Conservation (phyloP, 2,113 vertebrate genomes). For the Pterophyllum scalare region DNA sequence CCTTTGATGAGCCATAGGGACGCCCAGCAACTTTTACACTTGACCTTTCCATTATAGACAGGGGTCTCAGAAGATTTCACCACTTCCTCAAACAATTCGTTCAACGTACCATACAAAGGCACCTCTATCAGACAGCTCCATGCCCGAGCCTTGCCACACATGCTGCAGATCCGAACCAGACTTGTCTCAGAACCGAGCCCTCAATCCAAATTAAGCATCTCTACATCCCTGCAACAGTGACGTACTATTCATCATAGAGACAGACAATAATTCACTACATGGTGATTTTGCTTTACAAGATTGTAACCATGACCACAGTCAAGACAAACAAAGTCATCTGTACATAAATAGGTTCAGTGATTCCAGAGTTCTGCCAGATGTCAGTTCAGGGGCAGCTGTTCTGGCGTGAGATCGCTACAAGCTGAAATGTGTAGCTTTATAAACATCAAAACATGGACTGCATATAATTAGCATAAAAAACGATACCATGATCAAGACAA, state of each 20-base stretch:
- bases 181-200: slow-evolving; percentile 10
- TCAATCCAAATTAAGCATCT: slow-evolving; percentile 31
- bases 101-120: slow-evolving; percentile 24
- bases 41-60: slow-evolving; percentile 67
- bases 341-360: slow-evolving; percentile 46
- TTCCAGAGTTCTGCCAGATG: slow-evolving; percentile 62
- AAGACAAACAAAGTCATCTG: slow-evolving; percentile 65
- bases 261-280: slow-evolving; percentile 19
- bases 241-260: slow-evolving; percentile 22
- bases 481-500: not conserved
- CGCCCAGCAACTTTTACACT: slow-evolving; percentile 70
- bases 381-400: slow-evolving; percentile 45
- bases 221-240: not conserved
- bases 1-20: slow-evolving; percentile 69
- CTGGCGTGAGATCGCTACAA: slow-evolving; percentile 29
- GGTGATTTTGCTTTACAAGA: slow-evolving; percentile 47
- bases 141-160: slow-evolving; percentile 14
- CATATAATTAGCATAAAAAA: slow-evolving; percentile 38
- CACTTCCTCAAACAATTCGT: slow-evolving; percentile 58
- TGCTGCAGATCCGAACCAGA: slow-evolving; percentile 20
- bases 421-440: slow-evolving; percentile 20
- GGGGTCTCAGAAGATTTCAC: slow-evolving; percentile 43
- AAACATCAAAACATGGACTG: slow-evolving; percentile 22
- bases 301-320: slow-evolving; percentile 65
- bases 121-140: not conserved